Evolutionary conservation across 1,140 invertebrate species (phyloP).

Genomic region (Drosophila lacteicornis): DNA sequence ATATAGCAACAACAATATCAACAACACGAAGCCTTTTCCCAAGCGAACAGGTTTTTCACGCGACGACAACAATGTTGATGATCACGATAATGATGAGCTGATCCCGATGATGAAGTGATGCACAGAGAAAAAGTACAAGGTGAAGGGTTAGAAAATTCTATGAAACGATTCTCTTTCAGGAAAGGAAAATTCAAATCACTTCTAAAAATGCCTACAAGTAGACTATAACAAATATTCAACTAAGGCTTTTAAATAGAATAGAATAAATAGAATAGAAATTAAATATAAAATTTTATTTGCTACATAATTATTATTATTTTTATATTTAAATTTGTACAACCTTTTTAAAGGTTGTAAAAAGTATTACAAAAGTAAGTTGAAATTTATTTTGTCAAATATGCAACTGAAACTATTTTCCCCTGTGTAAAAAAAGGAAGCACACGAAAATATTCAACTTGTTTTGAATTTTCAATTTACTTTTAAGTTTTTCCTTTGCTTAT

Average conservation of each 20-base stretch:
- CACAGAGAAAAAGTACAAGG: background rate
- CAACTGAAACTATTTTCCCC: background rate
- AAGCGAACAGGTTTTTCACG: constrained; percentile 77
- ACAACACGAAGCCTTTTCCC: constrained; percentile 64
- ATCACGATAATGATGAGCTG: constrained; percentile 39
- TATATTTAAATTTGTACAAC: too few species aligned
- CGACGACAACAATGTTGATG: constrained; percentile 56
- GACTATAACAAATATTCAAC: background rate
- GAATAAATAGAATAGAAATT: too few species aligned
- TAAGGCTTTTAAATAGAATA: too few species aligned
- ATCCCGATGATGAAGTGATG: constrained; percentile 33
- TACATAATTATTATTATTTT: too few species aligned
- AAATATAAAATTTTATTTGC: too few species aligned
- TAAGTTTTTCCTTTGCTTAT: constrained; percentile 28
- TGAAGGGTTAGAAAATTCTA: background rate
- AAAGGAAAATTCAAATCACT: background rate
- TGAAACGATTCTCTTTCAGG: background rate
- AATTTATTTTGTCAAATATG: background rate
- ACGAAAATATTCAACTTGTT: constrained; percentile 51
- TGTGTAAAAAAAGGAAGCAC: constrained; percentile 39
- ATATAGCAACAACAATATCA: constrained; percentile 34
- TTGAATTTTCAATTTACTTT: constrained; percentile 69
- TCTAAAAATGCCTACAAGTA: background rate
- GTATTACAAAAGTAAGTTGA: background rate
- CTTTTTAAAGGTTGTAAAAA: background rate